Percentiles rank a stretch among this genome's conserved stretches.
These are phyloP conservation scores for Drosophila antonietae DNA, from an alignment of 2,888 invertebrate species.

Conservation along the genomic window DNA sequence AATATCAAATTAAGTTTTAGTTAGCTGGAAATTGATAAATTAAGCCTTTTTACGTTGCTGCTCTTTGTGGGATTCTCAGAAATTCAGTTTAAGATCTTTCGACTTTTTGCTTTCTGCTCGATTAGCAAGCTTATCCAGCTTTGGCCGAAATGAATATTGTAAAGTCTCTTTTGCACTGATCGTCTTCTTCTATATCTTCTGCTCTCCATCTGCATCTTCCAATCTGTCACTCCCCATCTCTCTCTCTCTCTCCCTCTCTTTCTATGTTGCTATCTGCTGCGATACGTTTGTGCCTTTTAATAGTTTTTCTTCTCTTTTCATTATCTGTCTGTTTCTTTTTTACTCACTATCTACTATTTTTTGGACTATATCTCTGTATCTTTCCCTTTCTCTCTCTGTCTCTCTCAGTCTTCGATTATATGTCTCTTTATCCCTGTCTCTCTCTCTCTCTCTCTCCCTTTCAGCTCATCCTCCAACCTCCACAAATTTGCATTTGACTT, in stretches of 20 bases:
- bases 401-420: neutral
- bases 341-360: no score
- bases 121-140: neutral
- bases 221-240: neutral
- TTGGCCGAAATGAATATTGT: neutral
- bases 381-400: no score
- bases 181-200: no score
- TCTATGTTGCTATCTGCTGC: neutral
- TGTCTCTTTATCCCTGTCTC: neutral
- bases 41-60: neutral
- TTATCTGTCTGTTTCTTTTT: neutral
- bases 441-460: neutral
- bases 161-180: no score
- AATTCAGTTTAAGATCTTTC: neutral
- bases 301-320: no score
- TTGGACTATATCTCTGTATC: no score
- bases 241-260: neutral
- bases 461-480: rapidly evolving
- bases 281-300: no score
- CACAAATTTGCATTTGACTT: neutral
- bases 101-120: neutral
- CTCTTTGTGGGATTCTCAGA: neutral
- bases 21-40: neutral
- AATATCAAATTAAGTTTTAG: neutral
- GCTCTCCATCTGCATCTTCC: no score